A percentile compares a stretch with the other conserved stretches of the same genome.
Evolutionary conservation across 2,888 invertebrate species (phyloP).

Genomic region (Rhingia campestris): DNA sequence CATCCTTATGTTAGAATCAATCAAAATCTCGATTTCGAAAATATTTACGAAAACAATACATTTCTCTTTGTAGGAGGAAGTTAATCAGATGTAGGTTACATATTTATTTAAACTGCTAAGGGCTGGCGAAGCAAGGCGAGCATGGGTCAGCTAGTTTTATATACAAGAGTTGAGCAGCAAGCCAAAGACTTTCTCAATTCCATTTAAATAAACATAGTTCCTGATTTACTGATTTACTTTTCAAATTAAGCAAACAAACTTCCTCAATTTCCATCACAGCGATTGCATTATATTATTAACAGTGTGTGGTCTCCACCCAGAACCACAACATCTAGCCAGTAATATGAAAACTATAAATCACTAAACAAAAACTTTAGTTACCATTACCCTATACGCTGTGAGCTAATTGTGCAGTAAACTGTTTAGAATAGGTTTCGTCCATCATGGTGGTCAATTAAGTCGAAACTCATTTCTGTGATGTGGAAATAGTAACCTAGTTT

Average conservation of each 20-base stretch:
- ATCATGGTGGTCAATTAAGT: constrained; percentile 73
- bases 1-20: no score
- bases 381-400: constrained; percentile 51
- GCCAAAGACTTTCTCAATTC: not conserved
- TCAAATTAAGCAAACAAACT: not conserved
- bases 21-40: no score
- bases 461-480: constrained; percentile 71
- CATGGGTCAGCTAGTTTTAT: no score
- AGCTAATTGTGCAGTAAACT: constrained; percentile 65
- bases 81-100: no score
- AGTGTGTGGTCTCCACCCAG: constrained; percentile 26
- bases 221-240: no score
- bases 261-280: constrained; percentile 20
- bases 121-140: no score
- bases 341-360: constrained; percentile 57
- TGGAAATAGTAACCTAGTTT: constrained; percentile 71
- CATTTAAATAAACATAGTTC: no score
- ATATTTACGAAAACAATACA: no score
- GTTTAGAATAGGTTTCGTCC: constrained; percentile 62
- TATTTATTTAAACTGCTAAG: no score
- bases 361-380: constrained; percentile 40
- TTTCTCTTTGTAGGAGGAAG: no score
- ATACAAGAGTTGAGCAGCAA: not conserved
- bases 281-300: constrained; percentile 16
- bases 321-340: constrained; percentile 18